phyloP scores from a whole-genome alignment of 2,888 invertebrate species.

The Pardosa pseudoannulata region DNA sequence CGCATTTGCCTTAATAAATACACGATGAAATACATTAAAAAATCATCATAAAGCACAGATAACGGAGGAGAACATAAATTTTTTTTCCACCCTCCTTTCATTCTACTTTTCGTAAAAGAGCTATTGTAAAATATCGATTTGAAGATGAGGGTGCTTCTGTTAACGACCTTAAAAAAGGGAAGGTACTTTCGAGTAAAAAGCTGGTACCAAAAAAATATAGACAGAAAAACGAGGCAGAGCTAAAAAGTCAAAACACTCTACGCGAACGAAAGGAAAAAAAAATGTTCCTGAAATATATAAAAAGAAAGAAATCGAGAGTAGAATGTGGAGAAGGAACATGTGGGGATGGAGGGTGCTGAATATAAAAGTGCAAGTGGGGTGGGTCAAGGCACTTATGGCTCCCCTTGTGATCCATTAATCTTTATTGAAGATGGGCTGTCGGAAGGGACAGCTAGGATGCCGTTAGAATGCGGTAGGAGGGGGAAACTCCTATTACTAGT shows the following conservation, averaged over 20 bases:
- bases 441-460: constrained; percentile 41
- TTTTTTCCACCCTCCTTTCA: not conserved
- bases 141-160: constrained; percentile 6
- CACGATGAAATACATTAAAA: too few species aligned
- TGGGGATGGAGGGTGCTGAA: constrained; percentile 14
- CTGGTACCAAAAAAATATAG: constrained; percentile 12
- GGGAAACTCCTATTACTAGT: constrained; percentile 3
- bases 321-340: not conserved
- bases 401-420: constrained; percentile 67
- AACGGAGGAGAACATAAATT: too few species aligned
- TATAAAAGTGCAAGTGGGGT: constrained; percentile 14
- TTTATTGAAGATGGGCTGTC: constrained; percentile 59
- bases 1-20: too few species aligned
- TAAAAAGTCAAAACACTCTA: constrained; percentile 62
- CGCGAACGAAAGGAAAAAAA: constrained; percentile 22
- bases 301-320: constrained; percentile 11
- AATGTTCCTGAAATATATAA: constrained; percentile 34
- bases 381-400: constrained; percentile 14
- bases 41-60: too few species aligned
- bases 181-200: not conserved
- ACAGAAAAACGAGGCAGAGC: constrained; percentile 34
- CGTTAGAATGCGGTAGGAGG: constrained; percentile 31
- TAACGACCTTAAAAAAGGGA: constrained; percentile 7
- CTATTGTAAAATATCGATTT: constrained; percentile 9
- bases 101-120: not conserved